Evolutionary conservation across 2,797 vertebrate species (phyloP).

Genomic region (Nannoperca obscura): DNA sequence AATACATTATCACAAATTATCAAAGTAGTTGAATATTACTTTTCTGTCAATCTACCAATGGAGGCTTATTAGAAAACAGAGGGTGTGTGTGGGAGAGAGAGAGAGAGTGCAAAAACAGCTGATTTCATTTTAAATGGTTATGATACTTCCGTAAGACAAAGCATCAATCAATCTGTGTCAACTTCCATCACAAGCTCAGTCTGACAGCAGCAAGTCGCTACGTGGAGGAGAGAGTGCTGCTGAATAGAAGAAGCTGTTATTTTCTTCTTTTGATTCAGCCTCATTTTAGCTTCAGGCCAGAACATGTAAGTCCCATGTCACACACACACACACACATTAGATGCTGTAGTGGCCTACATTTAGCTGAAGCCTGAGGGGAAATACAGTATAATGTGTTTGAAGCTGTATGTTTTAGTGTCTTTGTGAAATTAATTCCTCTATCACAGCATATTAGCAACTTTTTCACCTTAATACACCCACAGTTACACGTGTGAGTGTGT

Average conservation of each 20-base stretch:
- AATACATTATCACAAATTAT: not conserved
- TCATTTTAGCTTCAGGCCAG: slow-evolving; percentile 21
- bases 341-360: slow-evolving; percentile 20
- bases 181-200: slow-evolving; percentile 29
- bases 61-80: not conserved
- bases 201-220: slow-evolving; percentile 5
- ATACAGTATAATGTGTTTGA: slow-evolving; percentile 10
- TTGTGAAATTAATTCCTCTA: slow-evolving; percentile 7
- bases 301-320: not conserved
- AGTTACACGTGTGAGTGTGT: slow-evolving; percentile 6
- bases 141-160: not conserved
- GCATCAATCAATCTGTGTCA: slow-evolving; percentile 34
- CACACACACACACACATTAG: not conserved
- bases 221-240: not conserved
- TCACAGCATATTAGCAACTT: slow-evolving; percentile 4
- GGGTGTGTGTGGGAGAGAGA: slow-evolving; percentile 10
- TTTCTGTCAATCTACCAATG: not conserved
- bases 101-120: slow-evolving; percentile 11
- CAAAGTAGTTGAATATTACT: not conserved
- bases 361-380: not conserved
- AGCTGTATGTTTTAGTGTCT: slow-evolving; percentile 8
- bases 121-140: slow-evolving; percentile 26
- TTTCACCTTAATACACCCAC: slow-evolving; percentile 40
- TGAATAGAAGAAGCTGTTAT: not conserved
- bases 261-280: slow-evolving; percentile 21